Evolutionary conservation across 2,797 vertebrate species (phyloP), one percentile per base, ranked within the genome.

Genomic region (Phyllotis vaccarum): DNA sequence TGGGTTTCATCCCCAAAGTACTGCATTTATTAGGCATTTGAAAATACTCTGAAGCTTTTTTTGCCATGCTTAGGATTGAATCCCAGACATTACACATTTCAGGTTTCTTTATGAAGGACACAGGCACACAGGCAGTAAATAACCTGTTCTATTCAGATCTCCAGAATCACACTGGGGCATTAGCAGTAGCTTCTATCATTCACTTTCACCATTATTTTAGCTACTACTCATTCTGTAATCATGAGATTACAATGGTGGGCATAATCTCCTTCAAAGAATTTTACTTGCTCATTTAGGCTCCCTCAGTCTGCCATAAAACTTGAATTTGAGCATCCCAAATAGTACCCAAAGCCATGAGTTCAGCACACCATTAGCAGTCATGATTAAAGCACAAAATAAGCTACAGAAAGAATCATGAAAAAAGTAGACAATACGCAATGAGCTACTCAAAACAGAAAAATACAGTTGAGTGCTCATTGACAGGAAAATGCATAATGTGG

Each of bases 271-370:
- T 91, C 60, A 92, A 64, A 46, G 40, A 78, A 60, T 88, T 92
- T 90, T 11, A 85, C 64, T 95, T 93, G 56, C 60, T 72, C 54
- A 66, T 91, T 89, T 96, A 66, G 34, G 3, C 83, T 93, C 66
- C 85, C 31, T 94, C 56, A 91, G 62, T 29, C 58, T 91, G 11
- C 70, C 31, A 94, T 94, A 81, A 94, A 92, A 76, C 21, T 96
- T 94, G 16, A 34, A 90, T 96, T 93, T 96, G 93, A 96, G 19
- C 54, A 90, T 92, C 56, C 62, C 90, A 90, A 94, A 87, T 70
- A 86, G 86, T 88, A 79, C 13, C 81, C 17, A 87, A 40, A 90
- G n/a, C 49, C 56, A 24, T 58, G 54, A 96, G 27, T 93, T 95
- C 40, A 91, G 62, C 43, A 86, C 2, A 70, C 37, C 22, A 60